Base-by-base conservation (phyloP, 2,797 vertebrate species). In the Phataginus tetradactyla region DNA sequence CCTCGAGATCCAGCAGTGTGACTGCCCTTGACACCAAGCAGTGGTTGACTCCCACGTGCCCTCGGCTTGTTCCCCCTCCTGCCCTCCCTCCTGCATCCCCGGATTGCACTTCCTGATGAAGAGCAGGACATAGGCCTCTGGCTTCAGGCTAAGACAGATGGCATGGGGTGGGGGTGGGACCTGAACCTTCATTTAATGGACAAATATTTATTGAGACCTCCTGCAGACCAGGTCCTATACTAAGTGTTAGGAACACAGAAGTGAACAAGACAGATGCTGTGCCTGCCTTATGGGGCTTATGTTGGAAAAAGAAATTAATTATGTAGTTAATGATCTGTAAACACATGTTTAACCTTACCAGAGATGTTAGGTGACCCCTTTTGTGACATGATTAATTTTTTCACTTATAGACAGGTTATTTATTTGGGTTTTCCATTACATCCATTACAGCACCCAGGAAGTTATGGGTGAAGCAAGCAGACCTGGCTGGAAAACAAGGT, bases 201-300 rank as follows among this genome's bases (percentile, higher is more conserved):
- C 94, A 96, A 95, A 95, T 96, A 97, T 96, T 97, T 86, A 78
- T 23, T 11, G 25, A 94, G 86, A 42, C 20, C 72, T 14, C 3
- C 57, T 11, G 15, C 32, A 74, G 59, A 68, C 32, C 77, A 55
- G 81, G 88, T 42, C 74, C 84, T 25, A 4, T 0, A 7, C 64
- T 92, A 42, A 86, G 53, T 12, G 25, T 75, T 27, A 69, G 69
- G 49, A 37, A 25, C 53, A 15, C 29, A 23, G 79, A 91, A 13
- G 37, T 7, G 72, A 94, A 72, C 18, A 45, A 81, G 61, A 78
- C 85, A 91, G 95, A 88, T 72, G 95, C 84, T 25, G 20, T 18
- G 32, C 53, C 78, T 57, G 64, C 71, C 90, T 34, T 29, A 14
- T 0, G 13, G 59, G 90, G 53, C 59, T 59, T 20, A 32, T 32